phyloP scores from a whole-genome alignment of 2,797 vertebrate genomes.

The Aphelocoma californica region DNA sequence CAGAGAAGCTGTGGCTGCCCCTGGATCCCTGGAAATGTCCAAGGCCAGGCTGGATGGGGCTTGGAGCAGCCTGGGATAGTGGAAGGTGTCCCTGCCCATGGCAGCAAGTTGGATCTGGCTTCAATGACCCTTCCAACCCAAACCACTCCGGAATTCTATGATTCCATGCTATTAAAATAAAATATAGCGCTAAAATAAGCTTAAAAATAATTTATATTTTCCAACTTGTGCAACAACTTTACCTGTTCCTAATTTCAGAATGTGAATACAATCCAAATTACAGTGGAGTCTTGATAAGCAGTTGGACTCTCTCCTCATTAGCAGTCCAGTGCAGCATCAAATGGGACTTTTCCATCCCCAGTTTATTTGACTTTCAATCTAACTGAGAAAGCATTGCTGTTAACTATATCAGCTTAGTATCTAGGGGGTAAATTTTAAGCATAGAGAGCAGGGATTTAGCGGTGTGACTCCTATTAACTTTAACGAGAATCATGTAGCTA shows the following conservation, averaged over 20 bases:
- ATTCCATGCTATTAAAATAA: background rate
- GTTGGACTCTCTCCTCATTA: constrained; percentile 17
- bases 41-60: fast-evolving
- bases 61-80: fast-evolving
- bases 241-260: background rate
- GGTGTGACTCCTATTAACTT: constrained; percentile 52
- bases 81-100: background rate
- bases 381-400: constrained; percentile 22
- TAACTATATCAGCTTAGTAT: constrained; percentile 56
- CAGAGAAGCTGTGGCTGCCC: background rate
- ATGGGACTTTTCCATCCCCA: constrained; percentile 14
- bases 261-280: background rate
- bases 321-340: background rate
- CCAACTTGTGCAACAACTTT: background rate
- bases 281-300: background rate
- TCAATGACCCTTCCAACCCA: background rate
- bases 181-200: background rate
- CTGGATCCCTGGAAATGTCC: background rate
- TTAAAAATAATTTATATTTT: background rate
- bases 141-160: background rate
- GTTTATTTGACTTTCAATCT: constrained; percentile 46
- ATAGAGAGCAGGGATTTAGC: constrained; percentile 52
- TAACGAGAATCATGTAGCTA: constrained; percentile 49
- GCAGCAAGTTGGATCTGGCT: background rate
- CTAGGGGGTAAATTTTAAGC: constrained; percentile 50